phyloP scores from a whole-genome alignment of 2,888 invertebrate species.

The Archips xylosteana region DNA sequence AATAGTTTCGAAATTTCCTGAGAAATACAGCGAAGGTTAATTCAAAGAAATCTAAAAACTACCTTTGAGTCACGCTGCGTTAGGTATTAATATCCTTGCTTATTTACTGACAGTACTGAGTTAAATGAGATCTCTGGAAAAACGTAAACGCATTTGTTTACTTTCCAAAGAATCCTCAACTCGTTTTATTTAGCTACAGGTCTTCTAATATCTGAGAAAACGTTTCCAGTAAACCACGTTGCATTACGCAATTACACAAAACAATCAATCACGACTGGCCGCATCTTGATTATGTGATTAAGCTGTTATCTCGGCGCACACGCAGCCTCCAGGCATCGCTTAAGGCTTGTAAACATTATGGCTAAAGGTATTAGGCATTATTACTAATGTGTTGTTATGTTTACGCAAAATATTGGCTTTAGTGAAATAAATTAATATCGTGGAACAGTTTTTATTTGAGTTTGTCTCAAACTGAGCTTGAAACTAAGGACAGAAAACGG shows the following conservation, averaged over 20 bases:
- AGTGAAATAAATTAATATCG: too few relatives aligned
- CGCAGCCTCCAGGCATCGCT: constrained; percentile 44
- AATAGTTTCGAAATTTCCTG: neutral
- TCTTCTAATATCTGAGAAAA: constrained; percentile 31
- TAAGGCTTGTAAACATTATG: constrained; percentile 39
- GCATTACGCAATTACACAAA: constrained; percentile 53
- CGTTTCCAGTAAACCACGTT: constrained; percentile 53
- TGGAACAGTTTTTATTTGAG: too few relatives aligned
- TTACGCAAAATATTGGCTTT: neutral
- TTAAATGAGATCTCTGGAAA: constrained; percentile 20
- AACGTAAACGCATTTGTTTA: neutral
- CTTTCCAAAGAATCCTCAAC: neutral
- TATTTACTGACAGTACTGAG: constrained; percentile 14
- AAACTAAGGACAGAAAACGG: too few relatives aligned
- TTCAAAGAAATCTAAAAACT: constrained; percentile 6
- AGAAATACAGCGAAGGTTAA: neutral
- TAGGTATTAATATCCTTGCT: constrained; percentile 17
- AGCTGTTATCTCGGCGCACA: constrained; percentile 58
- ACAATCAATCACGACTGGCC: constrained; percentile 56
- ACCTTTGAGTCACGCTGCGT: constrained; percentile 8
- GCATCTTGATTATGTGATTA: constrained; percentile 76
- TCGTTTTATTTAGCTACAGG: neutral
- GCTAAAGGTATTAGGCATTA: constrained; percentile 9
- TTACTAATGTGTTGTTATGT: constrained; percentile 4
- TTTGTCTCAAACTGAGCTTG: too few relatives aligned